Evolutionary conservation across 2,888 invertebrate species (phyloP), one percentile per base, ranked within the genome.

Genomic region (Drosophila limbata): DNA sequence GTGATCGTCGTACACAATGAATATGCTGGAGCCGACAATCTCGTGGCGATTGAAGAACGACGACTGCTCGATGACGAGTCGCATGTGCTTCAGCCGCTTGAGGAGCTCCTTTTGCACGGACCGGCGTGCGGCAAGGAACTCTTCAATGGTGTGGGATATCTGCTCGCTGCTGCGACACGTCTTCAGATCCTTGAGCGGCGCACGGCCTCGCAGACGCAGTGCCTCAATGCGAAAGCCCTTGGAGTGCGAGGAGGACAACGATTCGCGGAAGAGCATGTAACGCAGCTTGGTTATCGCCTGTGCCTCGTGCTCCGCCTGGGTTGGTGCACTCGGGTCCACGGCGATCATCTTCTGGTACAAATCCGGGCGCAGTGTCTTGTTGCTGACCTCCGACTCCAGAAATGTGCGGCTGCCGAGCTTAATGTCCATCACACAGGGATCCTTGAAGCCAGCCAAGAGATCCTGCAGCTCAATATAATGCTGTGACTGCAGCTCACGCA

Each of bases 401-500:
- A 99, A 99, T 19, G 99, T 99, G 88, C 98, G 95, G 2, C 96
- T 97, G 45, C 99, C 99, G 95, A 99, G 97, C 94, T 99, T 99
- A 70, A 99, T 96, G 92, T 99, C 99, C 96, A 99, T 98, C 0
- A 99, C 98, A 90, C 96, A 96, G 0, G 98, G 98, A 93, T 98
- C 97, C 84, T 94, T 94, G 93, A 98, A 99, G 64, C 97, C 97
- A 86, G 97, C 96, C 25, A 98, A 93, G 19, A 99, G 94, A 92
- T 99, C 98, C 93, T 99, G 98, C 73, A 99, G 95, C 93, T 99
- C 98, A 89, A 99, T 98, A 93, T 98, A 99, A 77, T 95, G 94
- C 88, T 96, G 96, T 66, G 94, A 94, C 91, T 96, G 96, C 40
- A 91, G 60, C 79, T 96, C 95, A 47, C 96, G 95, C 91, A 97